Conservation (phyloP, 2,888 invertebrate genomes). For the Cylindroiulus punctatus region DNA sequence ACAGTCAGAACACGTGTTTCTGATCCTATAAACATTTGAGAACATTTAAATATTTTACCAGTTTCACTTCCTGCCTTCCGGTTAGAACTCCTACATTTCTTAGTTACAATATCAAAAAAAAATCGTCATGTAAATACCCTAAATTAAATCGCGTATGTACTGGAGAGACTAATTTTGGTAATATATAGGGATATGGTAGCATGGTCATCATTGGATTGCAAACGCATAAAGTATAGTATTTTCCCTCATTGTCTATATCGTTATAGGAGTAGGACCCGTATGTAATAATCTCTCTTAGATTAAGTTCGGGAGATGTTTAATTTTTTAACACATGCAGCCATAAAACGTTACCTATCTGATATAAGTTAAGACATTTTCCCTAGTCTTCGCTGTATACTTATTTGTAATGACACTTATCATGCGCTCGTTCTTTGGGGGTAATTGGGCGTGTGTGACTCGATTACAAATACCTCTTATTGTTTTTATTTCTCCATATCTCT, state of each 20-base stretch:
- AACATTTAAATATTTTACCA: too few species aligned
- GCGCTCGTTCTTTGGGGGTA: conserved; percentile 1
- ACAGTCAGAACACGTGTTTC: too few species aligned
- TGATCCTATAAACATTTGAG: too few species aligned
- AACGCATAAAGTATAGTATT: too few species aligned
- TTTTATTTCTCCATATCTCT: neutral
- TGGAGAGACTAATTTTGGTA: too few species aligned
- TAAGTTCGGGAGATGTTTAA: neutral
- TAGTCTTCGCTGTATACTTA: neutral
- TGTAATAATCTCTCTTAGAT: conserved; percentile 2
- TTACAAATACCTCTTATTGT: conserved; percentile 29
- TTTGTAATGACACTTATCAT: conserved; percentile 12
- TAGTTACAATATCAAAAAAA: too few species aligned
- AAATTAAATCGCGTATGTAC: too few species aligned
- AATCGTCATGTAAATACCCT: too few species aligned
- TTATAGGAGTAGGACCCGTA: neutral
- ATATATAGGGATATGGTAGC: too few species aligned
- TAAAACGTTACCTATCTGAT: conserved; percentile 25
- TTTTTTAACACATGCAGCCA: neutral
- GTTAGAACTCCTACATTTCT: too few species aligned
- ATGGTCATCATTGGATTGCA: too few species aligned
- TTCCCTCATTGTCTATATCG: neutral
- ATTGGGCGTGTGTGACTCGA: conserved; percentile 42
- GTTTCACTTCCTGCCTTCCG: too few species aligned
- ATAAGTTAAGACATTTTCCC: neutral